Conservation (phyloP, 2,888 invertebrate genomes). For the Coecobrya sp. region DNA sequence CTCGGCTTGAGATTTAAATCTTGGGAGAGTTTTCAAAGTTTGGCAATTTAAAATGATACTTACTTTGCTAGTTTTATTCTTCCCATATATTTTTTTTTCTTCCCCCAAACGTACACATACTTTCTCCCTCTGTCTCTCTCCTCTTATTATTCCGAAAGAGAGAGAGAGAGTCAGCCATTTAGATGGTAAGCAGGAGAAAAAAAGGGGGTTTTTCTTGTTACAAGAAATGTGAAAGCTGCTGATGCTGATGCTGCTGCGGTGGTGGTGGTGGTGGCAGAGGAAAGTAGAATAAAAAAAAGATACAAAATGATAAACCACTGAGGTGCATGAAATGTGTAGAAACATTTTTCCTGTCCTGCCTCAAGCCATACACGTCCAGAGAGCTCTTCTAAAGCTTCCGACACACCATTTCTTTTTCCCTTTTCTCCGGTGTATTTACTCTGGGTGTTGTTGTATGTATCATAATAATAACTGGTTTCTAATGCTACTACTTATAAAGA, state of each 20-base stretch:
- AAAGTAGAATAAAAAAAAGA: conserved; percentile 46
- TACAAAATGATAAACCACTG: conserved; percentile 69
- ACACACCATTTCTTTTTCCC: conserved; percentile 18
- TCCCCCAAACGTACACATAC: conserved; percentile 11
- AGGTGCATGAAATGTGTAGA: conserved; percentile 65
- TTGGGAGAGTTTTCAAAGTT: conserved; percentile 79
- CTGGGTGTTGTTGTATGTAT: neutral
- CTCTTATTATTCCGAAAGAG: conserved; percentile 21
- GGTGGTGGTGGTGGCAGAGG: conserved; percentile 4
- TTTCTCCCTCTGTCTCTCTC: conserved; percentile 2
- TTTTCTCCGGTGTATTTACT: conserved; percentile 16
- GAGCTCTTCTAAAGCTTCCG: conserved; percentile 4
- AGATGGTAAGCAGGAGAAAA: neutral
- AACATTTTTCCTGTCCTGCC: conserved; percentile 55
- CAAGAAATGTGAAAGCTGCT: neutral
- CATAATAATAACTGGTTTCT: neutral
- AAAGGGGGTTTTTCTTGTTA: neutral
- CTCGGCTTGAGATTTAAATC: conserved; percentile 79
- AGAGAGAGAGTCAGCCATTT: conserved; percentile 11
- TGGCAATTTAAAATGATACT: conserved; percentile 79
- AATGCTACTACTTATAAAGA: no score
- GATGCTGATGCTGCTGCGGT: neutral
- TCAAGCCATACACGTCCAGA: conserved; percentile 70
- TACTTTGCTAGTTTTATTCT: conserved; percentile 31
- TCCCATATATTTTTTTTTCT: conserved; percentile 34